Base-by-base conservation (phyloP, 2,113 vertebrate species). In the Petromus typicus region DNA sequence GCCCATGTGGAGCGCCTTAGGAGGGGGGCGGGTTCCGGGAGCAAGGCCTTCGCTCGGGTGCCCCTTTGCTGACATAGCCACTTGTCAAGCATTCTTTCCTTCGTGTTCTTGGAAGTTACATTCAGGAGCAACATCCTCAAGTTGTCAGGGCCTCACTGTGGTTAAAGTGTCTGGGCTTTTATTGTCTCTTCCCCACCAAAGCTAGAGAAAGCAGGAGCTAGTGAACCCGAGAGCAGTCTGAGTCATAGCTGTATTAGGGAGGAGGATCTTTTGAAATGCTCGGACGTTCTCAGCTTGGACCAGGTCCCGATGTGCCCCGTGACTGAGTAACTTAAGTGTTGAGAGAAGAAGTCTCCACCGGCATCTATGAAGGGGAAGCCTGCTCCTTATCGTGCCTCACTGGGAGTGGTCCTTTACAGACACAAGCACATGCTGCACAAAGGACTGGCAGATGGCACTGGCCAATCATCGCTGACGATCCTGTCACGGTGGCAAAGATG, bases 281-380 rank as follows among this genome's bases (percentile, higher is more conserved):
- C 85, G 7, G 4, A 98, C 94, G 97, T 81, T 95, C 43, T 90
- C 96, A 98, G 64, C 97, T 86, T 96, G 97, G 97, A 97, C 95
- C 97, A 93, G 86, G 85, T 97, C 98, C 98, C 97, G 98, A 96
- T 69, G 57, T 83, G 96, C 96, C 97, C 98, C 98, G 98, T 0
- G 66, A 88, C 96, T 93, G 91, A 98, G 96, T 95, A 98, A 98
- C 97, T 98, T 97, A 97, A 97, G 97, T 71, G 95, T 98, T 98
- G 97, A 89, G 94, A 97, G 98, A 98, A 97, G 94, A 98, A 97
- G 88, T 83, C 94, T 97, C 97, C 98, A 78, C 87, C 96, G 73
- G 95, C 97, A 93, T 98, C 98, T 98, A 98, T 96, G 97, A 97
- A 97, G 96, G 96, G 97, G 2, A 97, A 98, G 95, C 95, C 94